Evolutionary conservation across 2,888 invertebrate species (phyloP), one percentile per base, ranked within the genome.

Genomic region (Leucozona laternaria): DNA sequence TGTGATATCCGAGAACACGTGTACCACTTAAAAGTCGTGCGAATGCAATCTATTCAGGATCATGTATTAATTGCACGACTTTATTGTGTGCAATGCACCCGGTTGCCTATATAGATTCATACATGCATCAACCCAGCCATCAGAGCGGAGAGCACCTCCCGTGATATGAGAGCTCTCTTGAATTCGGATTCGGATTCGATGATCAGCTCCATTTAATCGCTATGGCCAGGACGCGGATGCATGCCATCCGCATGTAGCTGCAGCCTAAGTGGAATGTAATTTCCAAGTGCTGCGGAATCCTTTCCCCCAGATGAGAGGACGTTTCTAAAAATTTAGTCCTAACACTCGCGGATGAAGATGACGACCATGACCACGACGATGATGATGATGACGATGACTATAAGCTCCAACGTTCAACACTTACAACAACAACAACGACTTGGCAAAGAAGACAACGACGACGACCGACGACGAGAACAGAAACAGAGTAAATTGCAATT

Each of bases 1-100:
- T 77, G 62, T 81, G 85, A 85, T 85, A 80, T 72, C 53, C 68
- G 77, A 81, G 77, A 89, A 90, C 90, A 90, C 90, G 89, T 90
- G 90, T 90, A 89, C 89, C 89, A 89, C 89, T 89, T 89, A 84
- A 89, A 89, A 90, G 89, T 90, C 90, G 90, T 90, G 90, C 90
- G 89, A 89, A 88, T 89, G 89, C 89, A 89, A 90, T 90, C 90
- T 89, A 89, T 89, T 89, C 89, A 88, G 89, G 89, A 90, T 90
- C 90, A 90, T 90, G 90, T 90, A 90, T 90, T 90, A 90, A 90
- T 90, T 90, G 90, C 90, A 90, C 90, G 90, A 90, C 89, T 89
- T 90, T 89, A 89, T 89, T 89, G 90, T 89, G 90, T 85, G 81
- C 76, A 81, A 85, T 80, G 85, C 85, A 85, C 80, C 81, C 80